Conservation (phyloP, 1,140 invertebrate genomes). For the Drosophila lini region DNA sequence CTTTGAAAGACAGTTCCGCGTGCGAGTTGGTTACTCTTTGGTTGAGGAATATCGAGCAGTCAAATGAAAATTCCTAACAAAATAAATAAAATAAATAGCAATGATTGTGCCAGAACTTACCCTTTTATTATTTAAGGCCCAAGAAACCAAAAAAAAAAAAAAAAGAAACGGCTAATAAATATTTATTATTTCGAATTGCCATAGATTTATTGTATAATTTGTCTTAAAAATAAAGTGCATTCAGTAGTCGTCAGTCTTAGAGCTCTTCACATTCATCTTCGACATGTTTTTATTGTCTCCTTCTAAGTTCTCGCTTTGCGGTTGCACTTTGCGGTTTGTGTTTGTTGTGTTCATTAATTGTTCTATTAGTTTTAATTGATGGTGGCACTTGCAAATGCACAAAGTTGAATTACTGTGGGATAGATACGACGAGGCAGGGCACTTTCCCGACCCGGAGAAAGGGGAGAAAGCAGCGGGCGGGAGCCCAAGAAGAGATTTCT, state of each 20-base stretch:
- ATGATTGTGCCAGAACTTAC: neutral
- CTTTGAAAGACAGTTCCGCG: conserved; percentile 43
- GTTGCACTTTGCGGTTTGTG: conserved; percentile 61
- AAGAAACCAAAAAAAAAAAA: neutral
- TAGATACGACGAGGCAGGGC: conserved; percentile 28
- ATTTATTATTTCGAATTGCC: no score
- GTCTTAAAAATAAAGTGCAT: conserved; percentile 6
- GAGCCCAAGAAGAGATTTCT: neutral
- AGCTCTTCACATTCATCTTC: conserved; percentile 30
- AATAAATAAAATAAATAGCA: neutral
- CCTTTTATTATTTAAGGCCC: neutral
- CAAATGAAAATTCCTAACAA: neutral
- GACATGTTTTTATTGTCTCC: conserved; percentile 36
- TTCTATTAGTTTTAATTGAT: conserved; percentile 82
- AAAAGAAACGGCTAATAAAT: neutral
- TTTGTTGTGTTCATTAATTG: conserved; percentile 66
- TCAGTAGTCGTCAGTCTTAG: neutral
- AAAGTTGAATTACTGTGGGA: conserved; percentile 56
- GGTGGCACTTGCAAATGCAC: conserved; percentile 66
- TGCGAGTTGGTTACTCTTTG: conserved; percentile 19
- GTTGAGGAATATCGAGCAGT: neutral
- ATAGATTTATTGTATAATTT: no score
- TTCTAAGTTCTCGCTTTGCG: conserved; percentile 60
- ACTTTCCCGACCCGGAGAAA: conserved; percentile 12
- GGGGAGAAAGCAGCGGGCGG: neutral